Percentiles rank a stretch among this genome's conserved stretches.
These are phyloP conservation scores for Sebastes oblongus DNA, from an alignment of 2,797 vertebrate genomes.

Conservation along the genomic window DNA sequence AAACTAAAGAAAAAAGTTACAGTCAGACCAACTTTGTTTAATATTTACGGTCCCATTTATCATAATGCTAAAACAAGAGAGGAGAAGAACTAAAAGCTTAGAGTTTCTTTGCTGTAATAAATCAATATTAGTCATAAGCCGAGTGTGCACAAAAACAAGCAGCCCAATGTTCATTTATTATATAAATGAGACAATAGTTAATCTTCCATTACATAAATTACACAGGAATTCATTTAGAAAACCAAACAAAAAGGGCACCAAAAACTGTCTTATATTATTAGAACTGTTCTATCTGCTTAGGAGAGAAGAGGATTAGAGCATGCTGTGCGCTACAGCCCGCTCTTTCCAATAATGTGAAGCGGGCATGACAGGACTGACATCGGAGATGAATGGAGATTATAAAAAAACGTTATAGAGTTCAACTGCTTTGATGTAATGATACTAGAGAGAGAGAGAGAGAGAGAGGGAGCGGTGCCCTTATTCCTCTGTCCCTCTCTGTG, in stretches of 20 bases:
- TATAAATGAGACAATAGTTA: constrained; percentile 25
- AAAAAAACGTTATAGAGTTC: constrained; percentile 40
- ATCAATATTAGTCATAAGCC: constrained; percentile 40
- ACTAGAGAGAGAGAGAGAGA: not conserved
- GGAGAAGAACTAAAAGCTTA: not conserved
- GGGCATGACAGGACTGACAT: constrained; percentile 12
- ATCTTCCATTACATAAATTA: constrained; percentile 31
- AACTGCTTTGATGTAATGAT: constrained; percentile 36
- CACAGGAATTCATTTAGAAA: constrained; percentile 24
- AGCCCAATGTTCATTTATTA: constrained; percentile 23
- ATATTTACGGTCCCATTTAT: constrained; percentile 18
- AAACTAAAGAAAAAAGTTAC: not conserved
- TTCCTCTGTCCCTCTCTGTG: constrained; percentile 7
- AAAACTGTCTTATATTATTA: not conserved
- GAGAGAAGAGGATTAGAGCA: constrained; percentile 16
- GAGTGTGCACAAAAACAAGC: constrained; percentile 6
- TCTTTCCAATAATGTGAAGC: constrained; percentile 22
- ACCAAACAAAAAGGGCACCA: not conserved
- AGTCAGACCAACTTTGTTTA: not conserved
- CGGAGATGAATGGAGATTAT: constrained; percentile 33
- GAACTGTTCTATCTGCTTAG: constrained; percentile 6
- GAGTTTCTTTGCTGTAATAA: constrained; percentile 33
- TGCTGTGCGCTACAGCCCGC: constrained; percentile 7
- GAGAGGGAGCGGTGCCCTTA: not conserved
- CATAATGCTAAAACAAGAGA: constrained; percentile 2